Evolutionary conservation across 1,140 invertebrate species (phyloP), one percentile per base, ranked within the genome.

Genomic region (Macrocentrus cingulum): DNA sequence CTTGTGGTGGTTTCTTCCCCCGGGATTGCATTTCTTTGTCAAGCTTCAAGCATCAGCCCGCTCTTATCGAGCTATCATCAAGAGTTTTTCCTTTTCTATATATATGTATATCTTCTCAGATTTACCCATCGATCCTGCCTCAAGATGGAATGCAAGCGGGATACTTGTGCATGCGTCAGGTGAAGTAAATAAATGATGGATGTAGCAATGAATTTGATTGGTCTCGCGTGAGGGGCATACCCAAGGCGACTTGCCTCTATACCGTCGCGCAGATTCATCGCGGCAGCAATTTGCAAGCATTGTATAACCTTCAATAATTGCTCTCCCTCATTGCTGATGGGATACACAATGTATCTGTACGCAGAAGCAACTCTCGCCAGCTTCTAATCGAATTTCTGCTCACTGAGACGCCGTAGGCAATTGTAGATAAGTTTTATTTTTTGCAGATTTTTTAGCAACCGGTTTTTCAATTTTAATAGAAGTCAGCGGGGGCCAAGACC

Each of bases 151-250:
- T 37, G 50, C n/a, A n/a, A n/a, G 9, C 19, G 22, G 22, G 34
- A 34, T 36, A 44, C 37, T 42, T 41, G 25, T 25, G 51, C 51
- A 41, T 44, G 50, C 23, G 45, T 41, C 45, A 51, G 49, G 32
- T 51, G 49, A 51, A 18, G 49, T 51, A 39, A 51, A 51, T 51
- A 51, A 51, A 51, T 51, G 49, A 51, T 51, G 37, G 42, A 54
- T 34, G 49, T 20, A 51, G 56, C 56, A 59, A 59, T 59, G 56
- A 59, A 59, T 60, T 60, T 50, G 58, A 60, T 60, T 60, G 54
- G 52, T 60, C 58, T 55, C 58, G 58, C 58, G 58, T 50, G 58
- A 60, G 22, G 58, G 20, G 19, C 36, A 39, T 51, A 59, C 45
- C 45, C 36, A 60, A 60, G 51, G 34, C 56, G 46, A 42, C 36